Evolutionary conservation across 2,888 invertebrate species (phyloP).

Genomic region (Ichneumon xanthorius): DNA sequence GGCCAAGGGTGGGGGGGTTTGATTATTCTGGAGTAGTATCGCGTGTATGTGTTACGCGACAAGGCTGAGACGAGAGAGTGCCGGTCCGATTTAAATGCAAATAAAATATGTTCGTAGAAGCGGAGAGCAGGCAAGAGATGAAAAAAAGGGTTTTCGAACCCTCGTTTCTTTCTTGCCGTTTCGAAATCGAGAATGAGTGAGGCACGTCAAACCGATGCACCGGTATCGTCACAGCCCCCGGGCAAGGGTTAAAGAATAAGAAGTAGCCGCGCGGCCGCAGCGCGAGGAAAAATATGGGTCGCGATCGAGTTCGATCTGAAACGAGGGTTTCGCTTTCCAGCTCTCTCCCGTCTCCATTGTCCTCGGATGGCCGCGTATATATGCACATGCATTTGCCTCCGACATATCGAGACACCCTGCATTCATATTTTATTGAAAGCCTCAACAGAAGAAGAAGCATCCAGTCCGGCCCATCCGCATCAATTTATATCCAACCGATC

Average conservation of each 20-base stretch:
- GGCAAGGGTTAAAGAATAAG: conserved; percentile 52
- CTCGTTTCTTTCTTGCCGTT: conserved; percentile 14
- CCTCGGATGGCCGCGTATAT: conserved; percentile 10
- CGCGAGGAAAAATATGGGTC: conserved; percentile 59
- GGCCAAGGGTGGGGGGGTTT: not conserved
- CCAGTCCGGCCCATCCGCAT: conserved; percentile 12
- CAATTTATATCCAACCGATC: conserved; percentile 65
- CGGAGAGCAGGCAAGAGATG: not conserved
- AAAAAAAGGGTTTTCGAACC: conserved; percentile 30
- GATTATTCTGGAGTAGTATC: conserved; percentile 31
- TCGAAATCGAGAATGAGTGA: conserved; percentile 42
- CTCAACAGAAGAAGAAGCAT: not conserved
- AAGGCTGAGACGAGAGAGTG: conserved; percentile 10
- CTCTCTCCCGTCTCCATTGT: conserved; percentile 48
- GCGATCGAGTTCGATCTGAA: conserved; percentile 60
- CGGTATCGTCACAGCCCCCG: not conserved
- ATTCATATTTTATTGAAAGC: conserved; percentile 56
- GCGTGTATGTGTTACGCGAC: conserved; percentile 38
- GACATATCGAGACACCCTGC: conserved; percentile 32
- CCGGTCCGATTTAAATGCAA: conserved; percentile 59
- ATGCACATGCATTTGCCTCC: conserved; percentile 2
- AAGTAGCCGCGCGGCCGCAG: not conserved
- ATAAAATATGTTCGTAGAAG: conserved; percentile 57
- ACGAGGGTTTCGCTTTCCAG: conserved; percentile 44
- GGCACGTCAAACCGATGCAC: conserved; percentile 22